Base-by-base conservation (phyloP, 2,113 vertebrate genomes). In the Calyptommatus sinebrachiatus region DNA sequence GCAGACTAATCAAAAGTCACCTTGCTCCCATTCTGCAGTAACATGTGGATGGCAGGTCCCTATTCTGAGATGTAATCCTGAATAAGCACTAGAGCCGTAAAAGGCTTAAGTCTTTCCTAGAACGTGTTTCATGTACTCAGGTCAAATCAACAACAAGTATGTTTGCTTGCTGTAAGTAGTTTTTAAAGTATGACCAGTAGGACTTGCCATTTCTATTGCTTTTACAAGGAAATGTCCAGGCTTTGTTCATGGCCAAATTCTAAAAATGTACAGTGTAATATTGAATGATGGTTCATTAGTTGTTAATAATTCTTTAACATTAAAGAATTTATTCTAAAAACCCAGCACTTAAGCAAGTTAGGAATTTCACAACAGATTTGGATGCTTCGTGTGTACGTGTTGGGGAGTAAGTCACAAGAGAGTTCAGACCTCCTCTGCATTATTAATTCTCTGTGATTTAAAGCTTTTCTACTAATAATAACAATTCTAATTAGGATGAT, bases 381-480 rank as follows among this genome's bases (percentile, higher is more conserved):
- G 46, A 57, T 35, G 29, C 28, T 57, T 57, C 21, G 11, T 35
- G 9, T 35, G 28, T 57, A 31, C 24, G n/a, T 29, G 53, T n/a
- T 41, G 45, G 16, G 53, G 35, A 14, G 53, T 7, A 68, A 22
- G 11, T 41, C 22, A 57, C 76, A 78, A 35, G 28, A 69, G 20
- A 28, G 20, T 73, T 73, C 28, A 66, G 45, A 76, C 26, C 46
- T 68, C 61, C 2, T 57, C 76, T 66, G 24, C 26, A 28, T 65
- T 65, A 28, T 66, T 29, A 68, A 53, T 10, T 72, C 29, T 14
- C 24, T 76, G 46, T 31, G 68, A 48, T 80, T 73, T 84, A n/a
- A 6, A 74, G 21, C 24, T 48, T 57, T 77, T 28, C 41, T 61
- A 21, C 31, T 57, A 16, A n/a, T 68, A 57, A 68, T 48, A 73